Percentiles rank a stretch among this genome's conserved stretches.
Evolutionary conservation across 2,797 vertebrate genomes (phyloP).

Genomic region (Sphenopsis melanotis): DNA sequence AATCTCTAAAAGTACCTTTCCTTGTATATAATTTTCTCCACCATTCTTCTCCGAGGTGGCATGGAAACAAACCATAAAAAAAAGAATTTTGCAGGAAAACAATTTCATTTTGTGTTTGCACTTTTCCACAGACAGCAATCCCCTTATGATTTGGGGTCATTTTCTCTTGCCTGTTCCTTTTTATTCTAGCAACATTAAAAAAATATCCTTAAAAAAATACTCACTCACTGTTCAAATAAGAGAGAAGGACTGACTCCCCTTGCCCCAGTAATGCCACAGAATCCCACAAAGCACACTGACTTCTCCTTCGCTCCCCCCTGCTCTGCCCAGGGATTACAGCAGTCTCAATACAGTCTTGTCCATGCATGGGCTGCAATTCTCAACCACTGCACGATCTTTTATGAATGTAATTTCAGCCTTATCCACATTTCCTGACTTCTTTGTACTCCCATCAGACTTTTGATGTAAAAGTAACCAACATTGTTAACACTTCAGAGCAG

Average conservation of each 20-base stretch:
- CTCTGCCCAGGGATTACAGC: constrained; percentile 36
- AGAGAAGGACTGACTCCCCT: not conserved
- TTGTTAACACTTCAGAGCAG: not conserved
- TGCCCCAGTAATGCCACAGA: constrained; percentile 33
- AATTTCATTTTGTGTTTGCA: constrained; percentile 7
- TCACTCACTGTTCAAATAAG: constrained; percentile 8
- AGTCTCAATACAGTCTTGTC: constrained; percentile 17
- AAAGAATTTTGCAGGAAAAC: not conserved
- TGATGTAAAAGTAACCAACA: not conserved
- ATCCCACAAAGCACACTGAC: constrained; percentile 34
- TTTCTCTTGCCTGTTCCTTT: constrained; percentile 30
- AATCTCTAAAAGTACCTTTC: constrained; percentile 1
- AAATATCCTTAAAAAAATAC: not conserved
- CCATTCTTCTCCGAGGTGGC: not conserved
- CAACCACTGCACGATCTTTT: not conserved
- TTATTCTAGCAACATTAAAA: not conserved
- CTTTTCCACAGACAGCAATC: constrained; percentile 3
- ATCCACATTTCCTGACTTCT: constrained; percentile 6
- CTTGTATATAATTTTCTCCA: not conserved
- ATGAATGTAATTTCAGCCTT: constrained; percentile 30
- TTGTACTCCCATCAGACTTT: constrained; percentile 9
- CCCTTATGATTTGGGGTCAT: not conserved
- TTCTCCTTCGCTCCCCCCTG: constrained; percentile 20
- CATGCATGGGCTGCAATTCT: constrained; percentile 19
- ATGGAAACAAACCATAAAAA: constrained; percentile 12